These are phyloP conservation scores for Bembecia ichneumoniformis DNA, from an alignment of 2,888 invertebrate genomes.

Conservation along the genomic window DNA sequence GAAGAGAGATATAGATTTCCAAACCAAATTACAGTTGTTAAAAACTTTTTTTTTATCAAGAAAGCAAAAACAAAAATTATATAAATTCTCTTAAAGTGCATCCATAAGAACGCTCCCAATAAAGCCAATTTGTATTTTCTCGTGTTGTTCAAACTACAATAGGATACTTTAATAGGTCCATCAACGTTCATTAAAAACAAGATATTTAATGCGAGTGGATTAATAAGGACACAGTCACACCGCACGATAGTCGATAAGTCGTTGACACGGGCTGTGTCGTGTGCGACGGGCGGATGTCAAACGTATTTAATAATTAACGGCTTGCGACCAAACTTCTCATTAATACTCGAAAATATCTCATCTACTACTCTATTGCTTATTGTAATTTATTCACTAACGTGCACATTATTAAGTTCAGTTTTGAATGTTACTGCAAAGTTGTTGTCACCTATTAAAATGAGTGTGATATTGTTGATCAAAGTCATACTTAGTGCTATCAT, in stretches of 20 bases:
- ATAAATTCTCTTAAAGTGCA: too few species aligned
- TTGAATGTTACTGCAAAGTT: neutral
- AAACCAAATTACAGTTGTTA: too few species aligned
- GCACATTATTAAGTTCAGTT: neutral
- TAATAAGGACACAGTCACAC: neutral
- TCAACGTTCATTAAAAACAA: neutral
- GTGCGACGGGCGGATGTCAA: slow-evolving; percentile 41
- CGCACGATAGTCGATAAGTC: slow-evolving; percentile 4
- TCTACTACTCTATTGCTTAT: neutral
- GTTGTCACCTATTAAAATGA: neutral
- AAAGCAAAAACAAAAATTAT: too few species aligned
- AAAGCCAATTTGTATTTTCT: too few species aligned
- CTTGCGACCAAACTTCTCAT: slow-evolving; percentile 10
- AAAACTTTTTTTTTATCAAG: too few species aligned
- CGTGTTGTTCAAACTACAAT: too few species aligned
- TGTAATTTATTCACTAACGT: neutral
- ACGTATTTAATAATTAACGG: slow-evolving; percentile 40
- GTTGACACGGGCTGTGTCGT: slow-evolving; percentile 11
- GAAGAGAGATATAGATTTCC: too few species aligned
- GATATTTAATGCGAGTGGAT: neutral
- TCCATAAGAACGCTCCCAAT: too few species aligned
- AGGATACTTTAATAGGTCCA: neutral
- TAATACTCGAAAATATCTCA: neutral
- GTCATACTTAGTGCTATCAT: slow-evolving; percentile 35
- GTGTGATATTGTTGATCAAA: slow-evolving; percentile 31